phyloP scores from a whole-genome alignment of 2,113 vertebrate genomes.

The Gallinago paraguaiae region DNA sequence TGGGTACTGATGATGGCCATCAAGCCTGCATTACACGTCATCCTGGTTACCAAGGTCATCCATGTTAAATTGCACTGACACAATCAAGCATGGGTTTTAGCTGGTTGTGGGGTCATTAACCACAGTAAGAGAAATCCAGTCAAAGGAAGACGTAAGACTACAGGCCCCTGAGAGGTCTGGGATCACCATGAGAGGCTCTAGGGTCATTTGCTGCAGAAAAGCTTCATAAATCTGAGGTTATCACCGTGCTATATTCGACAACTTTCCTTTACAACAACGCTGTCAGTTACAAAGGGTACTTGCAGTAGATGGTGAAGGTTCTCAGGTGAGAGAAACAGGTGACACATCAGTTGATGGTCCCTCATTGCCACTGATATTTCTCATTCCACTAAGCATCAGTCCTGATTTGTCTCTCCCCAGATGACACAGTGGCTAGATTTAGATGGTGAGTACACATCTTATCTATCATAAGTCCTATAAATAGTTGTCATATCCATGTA shows the following conservation, averaged over 20 bases:
- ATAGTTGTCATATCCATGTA: constrained; percentile 43
- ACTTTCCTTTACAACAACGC: background rate
- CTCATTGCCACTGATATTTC: background rate
- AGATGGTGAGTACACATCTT: constrained; percentile 42
- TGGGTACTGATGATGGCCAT: constrained; percentile 16
- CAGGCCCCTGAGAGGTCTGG: background rate
- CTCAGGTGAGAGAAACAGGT: constrained; percentile 7
- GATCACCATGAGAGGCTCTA: background rate
- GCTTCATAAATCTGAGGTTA: background rate
- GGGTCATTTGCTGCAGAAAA: background rate
- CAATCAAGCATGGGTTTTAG: background rate
- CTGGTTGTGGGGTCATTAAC: background rate
- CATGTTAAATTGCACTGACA: background rate
- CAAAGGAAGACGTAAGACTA: background rate
- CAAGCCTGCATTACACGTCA: background rate
- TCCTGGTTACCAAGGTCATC: background rate
- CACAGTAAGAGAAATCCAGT: background rate
- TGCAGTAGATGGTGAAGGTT: background rate
- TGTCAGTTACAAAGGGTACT: background rate
- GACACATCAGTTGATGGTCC: background rate
- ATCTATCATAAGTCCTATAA: constrained; percentile 41
- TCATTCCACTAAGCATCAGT: background rate
- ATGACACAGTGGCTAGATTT: constrained; percentile 48
- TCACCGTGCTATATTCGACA: background rate
- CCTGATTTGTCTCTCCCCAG: constrained; percentile 19